These are phyloP conservation scores for Zaprionus vittiger DNA, from an alignment of 1,140 invertebrate species.

Conservation along the genomic window DNA sequence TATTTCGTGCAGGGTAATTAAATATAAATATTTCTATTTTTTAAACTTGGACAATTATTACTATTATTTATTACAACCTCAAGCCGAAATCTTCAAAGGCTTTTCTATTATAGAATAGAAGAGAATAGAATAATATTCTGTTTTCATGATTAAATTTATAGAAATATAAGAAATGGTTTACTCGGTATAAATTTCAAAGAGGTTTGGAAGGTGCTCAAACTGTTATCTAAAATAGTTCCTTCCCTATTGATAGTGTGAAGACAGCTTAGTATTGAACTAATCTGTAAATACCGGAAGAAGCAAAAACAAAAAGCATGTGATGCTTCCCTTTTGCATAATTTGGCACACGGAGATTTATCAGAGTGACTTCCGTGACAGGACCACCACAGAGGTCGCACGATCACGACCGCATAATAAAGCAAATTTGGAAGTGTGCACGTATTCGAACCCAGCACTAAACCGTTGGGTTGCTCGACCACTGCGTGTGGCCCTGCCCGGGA, in stretches of 20 bases:
- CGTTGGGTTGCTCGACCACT: constrained; percentile 8
- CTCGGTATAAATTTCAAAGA: too few species aligned
- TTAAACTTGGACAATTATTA: constrained; percentile 20
- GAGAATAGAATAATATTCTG: neutral
- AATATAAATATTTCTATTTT: constrained; percentile 62
- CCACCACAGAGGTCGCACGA: constrained; percentile 27
- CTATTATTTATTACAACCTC: constrained; percentile 17
- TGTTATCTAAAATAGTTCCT: too few species aligned
- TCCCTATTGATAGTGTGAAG: too few species aligned
- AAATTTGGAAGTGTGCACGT: constrained; percentile 75
- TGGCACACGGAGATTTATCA: constrained; percentile 45
- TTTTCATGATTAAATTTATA: too few species aligned
- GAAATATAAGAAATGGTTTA: too few species aligned
- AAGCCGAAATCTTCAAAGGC: neutral
- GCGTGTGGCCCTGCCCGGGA: constrained; percentile 44
- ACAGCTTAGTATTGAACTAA: neutral
- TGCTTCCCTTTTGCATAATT: constrained; percentile 56
- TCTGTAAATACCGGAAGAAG: neutral
- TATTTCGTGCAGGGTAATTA: constrained; percentile 69
- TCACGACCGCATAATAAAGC: constrained; percentile 66
- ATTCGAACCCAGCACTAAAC: constrained; percentile 27
- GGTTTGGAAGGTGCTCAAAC: too few species aligned
- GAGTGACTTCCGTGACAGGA: constrained; percentile 51
- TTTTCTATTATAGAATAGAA: constrained; percentile 2
- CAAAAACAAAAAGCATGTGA: neutral